Conservation (phyloP, 2,113 vertebrate genomes). For the Kryptolebias marmoratus region DNA sequence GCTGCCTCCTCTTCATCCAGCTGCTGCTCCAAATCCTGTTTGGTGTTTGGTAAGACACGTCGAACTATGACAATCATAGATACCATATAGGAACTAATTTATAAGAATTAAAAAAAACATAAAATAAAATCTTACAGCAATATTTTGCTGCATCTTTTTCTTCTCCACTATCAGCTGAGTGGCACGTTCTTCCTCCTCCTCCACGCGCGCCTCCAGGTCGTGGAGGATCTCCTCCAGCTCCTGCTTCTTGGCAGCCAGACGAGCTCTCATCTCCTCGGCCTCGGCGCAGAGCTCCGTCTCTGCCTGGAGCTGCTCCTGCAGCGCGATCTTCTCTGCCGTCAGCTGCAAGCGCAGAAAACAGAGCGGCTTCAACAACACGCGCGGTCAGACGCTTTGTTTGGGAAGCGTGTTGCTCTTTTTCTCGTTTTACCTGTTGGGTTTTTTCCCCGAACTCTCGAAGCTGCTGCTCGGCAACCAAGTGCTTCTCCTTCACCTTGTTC, state of each 20-base stretch:
- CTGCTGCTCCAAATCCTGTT: conserved; percentile 95
- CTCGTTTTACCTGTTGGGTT: conserved; percentile 86
- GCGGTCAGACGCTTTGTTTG: background rate
- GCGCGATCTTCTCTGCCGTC: conserved; percentile 89
- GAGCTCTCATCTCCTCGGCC: conserved; percentile 95
- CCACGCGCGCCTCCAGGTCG: conserved; percentile 94
- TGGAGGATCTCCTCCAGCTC: conserved; percentile 98
- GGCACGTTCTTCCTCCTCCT: conserved; percentile 95
- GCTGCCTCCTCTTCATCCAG: conserved; percentile 96
- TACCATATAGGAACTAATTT: rapidly evolving
- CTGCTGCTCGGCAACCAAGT: conserved; percentile 86
- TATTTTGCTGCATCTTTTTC: conserved; percentile 99
- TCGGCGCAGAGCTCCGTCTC: conserved; percentile 96
- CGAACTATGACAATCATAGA: background rate
- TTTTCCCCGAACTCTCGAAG: conserved; percentile 87
- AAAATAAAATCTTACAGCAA: conserved; percentile 78
- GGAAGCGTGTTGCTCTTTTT: background rate
- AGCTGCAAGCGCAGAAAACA: conserved; percentile 75
- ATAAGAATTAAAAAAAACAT: background rate
- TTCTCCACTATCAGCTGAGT: conserved; percentile 88
- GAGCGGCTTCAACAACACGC: background rate
- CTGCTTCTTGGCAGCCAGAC: conserved; percentile 94
- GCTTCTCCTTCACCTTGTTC: conserved; percentile 89
- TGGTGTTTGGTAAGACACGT: background rate
- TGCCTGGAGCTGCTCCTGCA: conserved; percentile 98